Base-by-base conservation (phyloP, 2,113 vertebrate genomes). In the Rhodinocichla rosea region DNA sequence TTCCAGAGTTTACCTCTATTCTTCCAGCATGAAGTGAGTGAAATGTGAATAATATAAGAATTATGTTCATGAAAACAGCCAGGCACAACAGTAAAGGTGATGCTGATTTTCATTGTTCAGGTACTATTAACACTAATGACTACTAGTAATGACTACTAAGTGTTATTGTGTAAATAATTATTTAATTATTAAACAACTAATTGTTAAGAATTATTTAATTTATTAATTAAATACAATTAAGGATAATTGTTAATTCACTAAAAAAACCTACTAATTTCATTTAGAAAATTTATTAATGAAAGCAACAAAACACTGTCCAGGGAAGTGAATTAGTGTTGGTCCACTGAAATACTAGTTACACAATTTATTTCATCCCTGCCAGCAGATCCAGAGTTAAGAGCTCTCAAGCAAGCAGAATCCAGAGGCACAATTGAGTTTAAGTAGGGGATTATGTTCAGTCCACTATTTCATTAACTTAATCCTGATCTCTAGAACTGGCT, bases 381-480 rank as follows among this genome's bases (percentile, higher is more conserved):
- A 87, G 56, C 2, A 4, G 83, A 87, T n/a, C 50, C 44, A 28
- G 45, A 94, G 53, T 62, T 74, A 84, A 90, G 69, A 82, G 57
- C 73, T 42, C 68, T 78, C 62, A 69, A 87, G 85, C 73, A 90
- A 93, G 86, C 62, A 76, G 76, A 94, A 89, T 60, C 80, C 64
- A 24, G 49, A 92, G 80, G 94, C 80, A 85, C 57, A 87, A 82
- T 15, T 2, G 19, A 62, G 35, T 94, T 87, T 79, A 53, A 94
- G 39, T 47, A 91, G 1, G 6, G 82, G 87, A 97, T 95, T 96
- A 92, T 83, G 84, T 90, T 95, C 85, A 64, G 75, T 75, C 69
- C 82, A 42, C 82, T 91, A 45, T 96, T 87, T 94, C 68, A 95
- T 93, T 94, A 92, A 92, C 74, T 89, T 92, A 91, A 96, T 93